Evolutionary conservation across 2,113 vertebrate species (phyloP).

Genomic region (Murina feae): DNA sequence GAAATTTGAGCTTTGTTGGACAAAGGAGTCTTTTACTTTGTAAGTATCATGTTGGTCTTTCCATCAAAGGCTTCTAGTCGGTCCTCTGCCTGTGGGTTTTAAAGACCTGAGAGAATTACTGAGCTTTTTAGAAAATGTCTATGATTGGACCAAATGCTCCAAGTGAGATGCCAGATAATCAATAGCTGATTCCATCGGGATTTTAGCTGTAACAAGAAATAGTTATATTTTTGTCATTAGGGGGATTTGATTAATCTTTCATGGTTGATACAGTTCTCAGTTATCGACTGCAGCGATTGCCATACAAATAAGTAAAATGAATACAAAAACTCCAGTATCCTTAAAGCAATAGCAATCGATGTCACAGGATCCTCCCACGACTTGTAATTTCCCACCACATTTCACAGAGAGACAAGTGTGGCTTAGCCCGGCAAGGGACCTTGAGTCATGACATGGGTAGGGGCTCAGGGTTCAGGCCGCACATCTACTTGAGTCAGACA

Average conservation of each 20-base stretch:
- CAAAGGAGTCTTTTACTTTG: slow-evolving; percentile 73
- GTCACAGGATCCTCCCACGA: not conserved
- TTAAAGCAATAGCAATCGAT: not conserved
- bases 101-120: not conserved
- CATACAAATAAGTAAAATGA: not conserved
- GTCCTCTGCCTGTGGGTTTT: slow-evolving; percentile 36
- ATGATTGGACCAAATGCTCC: slow-evolving; percentile 36
- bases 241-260: not conserved
- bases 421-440: not conserved
- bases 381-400: not conserved
- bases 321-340: not conserved
- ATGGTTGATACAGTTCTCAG: not conserved
- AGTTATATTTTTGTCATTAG: not conserved
- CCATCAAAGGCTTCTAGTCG: slow-evolving; percentile 28
- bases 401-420: not conserved
- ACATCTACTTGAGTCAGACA: not conserved
- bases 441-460: not conserved
- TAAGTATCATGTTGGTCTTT: slow-evolving; percentile 71
- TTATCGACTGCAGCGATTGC: not conserved
- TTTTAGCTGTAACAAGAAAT: not conserved
- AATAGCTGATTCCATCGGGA: not conserved
- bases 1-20: slow-evolving; percentile 73
- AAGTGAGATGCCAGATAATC: not conserved
- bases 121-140: slow-evolving; percentile 32
- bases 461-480: not conserved